Percentiles rank a stretch among this genome's conserved stretches.
These are phyloP conservation scores for Neodiprion fabricii DNA, from an alignment of 1,140 invertebrate genomes.

Conservation along the genomic window DNA sequence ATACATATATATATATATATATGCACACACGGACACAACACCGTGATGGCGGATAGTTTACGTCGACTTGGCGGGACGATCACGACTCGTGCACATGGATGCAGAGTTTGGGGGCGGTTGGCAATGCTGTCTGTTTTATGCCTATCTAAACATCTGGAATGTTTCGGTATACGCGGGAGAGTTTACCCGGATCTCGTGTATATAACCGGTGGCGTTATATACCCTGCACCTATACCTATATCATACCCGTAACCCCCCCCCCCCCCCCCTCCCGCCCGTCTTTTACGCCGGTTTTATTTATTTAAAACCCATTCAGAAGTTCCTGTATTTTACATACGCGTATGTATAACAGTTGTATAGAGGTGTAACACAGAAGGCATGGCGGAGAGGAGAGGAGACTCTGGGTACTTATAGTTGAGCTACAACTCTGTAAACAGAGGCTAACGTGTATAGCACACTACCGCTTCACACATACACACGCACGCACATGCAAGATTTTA, in stretches of 20 bases:
- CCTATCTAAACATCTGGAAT: conserved; percentile 7
- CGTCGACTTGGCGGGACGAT: neutral
- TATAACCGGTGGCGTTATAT: too few relatives aligned
- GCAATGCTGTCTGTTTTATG: conserved; percentile 1
- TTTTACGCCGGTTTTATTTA: neutral
- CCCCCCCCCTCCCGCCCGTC: neutral
- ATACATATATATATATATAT: too few relatives aligned
- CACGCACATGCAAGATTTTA: too few relatives aligned
- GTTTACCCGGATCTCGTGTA: neutral
- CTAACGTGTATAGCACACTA: neutral
- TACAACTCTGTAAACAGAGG: neutral
- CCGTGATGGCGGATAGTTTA: neutral
- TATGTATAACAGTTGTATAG: neutral
- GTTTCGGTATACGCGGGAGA: neutral
- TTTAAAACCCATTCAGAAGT: neutral
- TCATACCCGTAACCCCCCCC: too few relatives aligned
- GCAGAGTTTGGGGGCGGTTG: neutral
- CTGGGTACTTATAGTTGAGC: neutral
- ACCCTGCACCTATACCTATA: too few relatives aligned
- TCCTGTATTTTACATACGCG: neutral
- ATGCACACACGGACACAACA: too few relatives aligned
- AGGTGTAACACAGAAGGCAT: neutral
- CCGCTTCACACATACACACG: too few relatives aligned
- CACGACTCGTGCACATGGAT: neutral
- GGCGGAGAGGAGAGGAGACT: too few relatives aligned